Evolutionary conservation across 2,888 invertebrate species (phyloP), one percentile per base, ranked within the genome.

Genomic region (Eucera pruinosa): DNA sequence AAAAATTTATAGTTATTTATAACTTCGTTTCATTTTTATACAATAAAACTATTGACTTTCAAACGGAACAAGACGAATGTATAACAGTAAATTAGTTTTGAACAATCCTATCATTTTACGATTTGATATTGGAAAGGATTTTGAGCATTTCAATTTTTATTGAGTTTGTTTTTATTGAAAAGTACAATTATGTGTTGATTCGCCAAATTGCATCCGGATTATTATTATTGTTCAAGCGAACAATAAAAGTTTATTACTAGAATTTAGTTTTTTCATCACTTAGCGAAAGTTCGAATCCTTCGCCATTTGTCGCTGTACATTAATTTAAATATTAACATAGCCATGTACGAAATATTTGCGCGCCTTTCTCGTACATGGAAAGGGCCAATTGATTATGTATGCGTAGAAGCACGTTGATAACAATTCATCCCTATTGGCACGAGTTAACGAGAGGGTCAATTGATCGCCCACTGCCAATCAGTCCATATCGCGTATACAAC

Each of bases 391-490:
- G 76, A 90, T 91, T 90, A 91, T 86, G 90, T 89, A 91, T 91
- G 90, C 91, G 50, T 73, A 65, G 84, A 80, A 82, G 87, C 88
- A 85, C 87, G 86, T 83, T 87, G 87, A 89, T 88, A 88, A 88
- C 87, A 91, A 90, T 90, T 91, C 88, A 84, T 88, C 87, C 88
- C 87, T 89, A 91, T 91, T 90, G 90, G 87, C 87, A 89, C 81
- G 84, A 90, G 89, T 90, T 89, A 89, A 89, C 89, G 84, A 80
- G 81, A 80, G 84, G 90, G 91, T 91, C 91, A 91, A 91, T 90
- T 91, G 87, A 88, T 91, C 91, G 91, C 91, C 91, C 91, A 91
- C 91, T 86, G 85, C 85, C 90, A 91, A 91, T 91, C 89, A 89
- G 86, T 70, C 82, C 81, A 79, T 81, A 83, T 87, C 86, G 85